Percentiles rank a stretch among this genome's conserved stretches.
Conservation (phyloP, 2,797 vertebrate species). For the Oryzias sinensis region DNA sequence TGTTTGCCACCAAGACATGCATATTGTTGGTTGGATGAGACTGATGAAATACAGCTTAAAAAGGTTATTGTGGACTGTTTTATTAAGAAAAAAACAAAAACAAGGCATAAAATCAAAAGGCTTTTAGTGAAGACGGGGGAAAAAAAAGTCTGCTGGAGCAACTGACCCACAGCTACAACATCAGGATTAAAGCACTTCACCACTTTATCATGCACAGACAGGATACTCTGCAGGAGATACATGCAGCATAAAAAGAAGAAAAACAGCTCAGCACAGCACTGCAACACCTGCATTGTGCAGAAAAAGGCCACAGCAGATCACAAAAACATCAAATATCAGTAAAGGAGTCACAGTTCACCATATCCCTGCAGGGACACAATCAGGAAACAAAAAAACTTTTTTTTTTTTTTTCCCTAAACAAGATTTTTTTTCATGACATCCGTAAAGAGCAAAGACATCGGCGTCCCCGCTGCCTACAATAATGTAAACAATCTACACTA, state of each 20-base stretch:
- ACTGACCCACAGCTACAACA: constrained; percentile 63
- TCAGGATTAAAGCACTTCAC: constrained; percentile 61
- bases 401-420: constrained; percentile 7
- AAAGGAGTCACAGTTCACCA: constrained; percentile 52
- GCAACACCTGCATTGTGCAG: constrained; percentile 53
- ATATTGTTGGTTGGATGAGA: background rate
- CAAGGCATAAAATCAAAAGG: constrained; percentile 56
- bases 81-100: constrained; percentile 57
- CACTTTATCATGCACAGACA: constrained; percentile 66
- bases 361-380: constrained; percentile 30
- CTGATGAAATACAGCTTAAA: constrained; percentile 48
- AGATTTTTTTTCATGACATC: constrained; percentile 57
- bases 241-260: constrained; percentile 31
- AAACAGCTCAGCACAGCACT: constrained; percentile 52
- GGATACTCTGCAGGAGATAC: constrained; percentile 42
- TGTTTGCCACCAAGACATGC: constrained; percentile 35
- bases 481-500: constrained; percentile 84
- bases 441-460: constrained; percentile 62
- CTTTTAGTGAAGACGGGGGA: constrained; percentile 51
- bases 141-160: constrained; percentile 58
- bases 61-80: constrained; percentile 44
- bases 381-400: constrained; percentile 1
- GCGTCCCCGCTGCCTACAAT: constrained; percentile 58
- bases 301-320: constrained; percentile 74
- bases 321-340: constrained; percentile 56